Evolutionary conservation across 2,888 invertebrate species (phyloP), one percentile per base, ranked within the genome.

Genomic region (Machimus atricapillus): DNA sequence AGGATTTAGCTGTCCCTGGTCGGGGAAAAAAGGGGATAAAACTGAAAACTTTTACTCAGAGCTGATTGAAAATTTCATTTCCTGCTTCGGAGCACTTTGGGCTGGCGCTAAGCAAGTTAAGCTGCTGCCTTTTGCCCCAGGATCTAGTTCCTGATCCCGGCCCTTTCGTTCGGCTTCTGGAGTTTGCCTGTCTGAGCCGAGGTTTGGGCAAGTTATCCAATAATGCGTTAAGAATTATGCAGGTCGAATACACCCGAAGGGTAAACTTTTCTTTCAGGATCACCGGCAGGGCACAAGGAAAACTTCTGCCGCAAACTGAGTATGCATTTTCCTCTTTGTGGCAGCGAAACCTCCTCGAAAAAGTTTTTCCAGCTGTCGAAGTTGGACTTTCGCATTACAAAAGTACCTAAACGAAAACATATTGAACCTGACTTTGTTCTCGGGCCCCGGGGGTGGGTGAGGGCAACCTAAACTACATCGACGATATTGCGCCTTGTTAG

Each of bases 51-150:
- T 79, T 79, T 7, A 40, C 43, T 27, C 27, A 46, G 23, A 23
- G 52, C 9, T 79, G 43, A 79, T 46, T 79, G 43, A 79, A 79
- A 79, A 79, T 52, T 79, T 46, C 79, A 79, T 52, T 46, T 76
- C 37, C 76, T 76, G 76, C 76, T 37, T 37, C 16, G 66, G 12
- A 66, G 66, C 19, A 27, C 66, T 66, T 66, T 19, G 66, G 19
- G 27, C 66, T 66, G 19, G 27, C 3, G 14, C 12, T 66, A 66
- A 66, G 66, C 66, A 27, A 66, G 66, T 66, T 66, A 23, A 66
- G 66, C 66, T 27, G 19, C n/a, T 52, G 52, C 52, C 14, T 66
- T 66, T 12, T 66, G 66, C 66, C 4, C 66, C 66, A 12, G 66
- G 1, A 23, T 27, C 27, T 14, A 27, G 56, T 6, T 56, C 5